Evolutionary conservation across 2,797 vertebrate genomes (phyloP).

Genomic region (Acipenser oxyrinchus): DNA sequence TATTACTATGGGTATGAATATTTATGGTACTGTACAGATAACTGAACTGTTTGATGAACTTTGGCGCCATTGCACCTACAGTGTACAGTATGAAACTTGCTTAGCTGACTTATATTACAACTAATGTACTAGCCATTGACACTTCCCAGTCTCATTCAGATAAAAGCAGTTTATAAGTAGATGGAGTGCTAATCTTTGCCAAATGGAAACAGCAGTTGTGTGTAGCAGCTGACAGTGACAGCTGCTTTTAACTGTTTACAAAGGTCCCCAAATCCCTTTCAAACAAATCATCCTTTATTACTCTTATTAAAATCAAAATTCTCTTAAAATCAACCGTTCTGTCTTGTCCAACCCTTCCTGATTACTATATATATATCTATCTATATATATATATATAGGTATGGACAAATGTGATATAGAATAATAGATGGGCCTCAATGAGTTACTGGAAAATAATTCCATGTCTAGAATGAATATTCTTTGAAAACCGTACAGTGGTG

Average conservation of each 20-base stretch:
- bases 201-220: slow-evolving; percentile 33
- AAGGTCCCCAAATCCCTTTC: slow-evolving; percentile 7
- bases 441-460: too few relatives aligned
- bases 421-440: too few relatives aligned
- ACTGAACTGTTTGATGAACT: too few relatives aligned
- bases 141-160: slow-evolving; percentile 10
- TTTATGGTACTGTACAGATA: too few relatives aligned
- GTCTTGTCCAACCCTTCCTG: not conserved
- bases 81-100: too few relatives aligned
- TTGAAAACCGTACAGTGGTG: too few relatives aligned
- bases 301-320: slow-evolving; percentile 4
- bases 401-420: not conserved
- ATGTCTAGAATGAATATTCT: too few relatives aligned
- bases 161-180: slow-evolving; percentile 6
- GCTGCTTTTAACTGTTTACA: slow-evolving; percentile 30
- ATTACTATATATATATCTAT: not conserved
- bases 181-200: slow-evolving; percentile 18
- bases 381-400: not conserved
- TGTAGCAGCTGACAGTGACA: slow-evolving; percentile 39
- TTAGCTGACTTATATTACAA: too few relatives aligned
- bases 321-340: not conserved
- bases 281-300: slow-evolving; percentile 10
- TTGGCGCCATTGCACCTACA: too few relatives aligned
- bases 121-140: not conserved
- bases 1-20: too few relatives aligned